Evolutionary conservation across 23 tunicate genomes (phyloP).

Genomic region (Pegea sp.): DNA sequence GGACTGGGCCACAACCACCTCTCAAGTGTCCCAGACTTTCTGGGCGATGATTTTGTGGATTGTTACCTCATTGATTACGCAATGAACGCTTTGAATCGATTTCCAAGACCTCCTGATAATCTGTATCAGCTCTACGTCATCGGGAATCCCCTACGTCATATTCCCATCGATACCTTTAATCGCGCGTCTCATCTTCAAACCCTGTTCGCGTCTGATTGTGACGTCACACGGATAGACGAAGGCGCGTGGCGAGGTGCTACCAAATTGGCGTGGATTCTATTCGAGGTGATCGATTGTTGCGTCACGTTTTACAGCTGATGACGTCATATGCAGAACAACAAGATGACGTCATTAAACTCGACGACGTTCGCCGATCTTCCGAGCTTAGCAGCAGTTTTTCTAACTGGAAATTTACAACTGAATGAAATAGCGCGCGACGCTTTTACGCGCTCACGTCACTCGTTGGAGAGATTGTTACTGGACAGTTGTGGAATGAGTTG

Average conservation of each 20-base stretch:
- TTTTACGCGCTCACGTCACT: constrained; percentile 2
- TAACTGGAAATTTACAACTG: neutral
- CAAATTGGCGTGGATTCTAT: neutral
- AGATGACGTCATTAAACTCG: neutral
- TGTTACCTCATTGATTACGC: neutral
- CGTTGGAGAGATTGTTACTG: constrained; percentile 3
- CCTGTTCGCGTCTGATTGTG: neutral
- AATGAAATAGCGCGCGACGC: neutral
- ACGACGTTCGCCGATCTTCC: neutral
- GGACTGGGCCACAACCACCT: neutral
- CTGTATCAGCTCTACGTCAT: neutral
- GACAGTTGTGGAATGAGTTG: constrained; percentile 1
- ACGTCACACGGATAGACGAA: neutral
- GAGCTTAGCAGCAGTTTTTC: neutral
- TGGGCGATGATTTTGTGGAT: neutral
- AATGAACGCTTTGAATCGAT: neutral
- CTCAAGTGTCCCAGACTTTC: neutral
- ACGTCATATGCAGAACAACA: no score
- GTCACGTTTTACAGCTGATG: neutral
- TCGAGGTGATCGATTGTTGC: neutral
- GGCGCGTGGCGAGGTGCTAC: neutral
- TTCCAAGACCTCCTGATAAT: neutral
- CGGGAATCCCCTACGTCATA: neutral
- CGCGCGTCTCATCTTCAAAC: neutral
- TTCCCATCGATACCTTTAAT: neutral